Conservation (phyloP, 2,797 vertebrate species). For the Botia almorhae region DNA sequence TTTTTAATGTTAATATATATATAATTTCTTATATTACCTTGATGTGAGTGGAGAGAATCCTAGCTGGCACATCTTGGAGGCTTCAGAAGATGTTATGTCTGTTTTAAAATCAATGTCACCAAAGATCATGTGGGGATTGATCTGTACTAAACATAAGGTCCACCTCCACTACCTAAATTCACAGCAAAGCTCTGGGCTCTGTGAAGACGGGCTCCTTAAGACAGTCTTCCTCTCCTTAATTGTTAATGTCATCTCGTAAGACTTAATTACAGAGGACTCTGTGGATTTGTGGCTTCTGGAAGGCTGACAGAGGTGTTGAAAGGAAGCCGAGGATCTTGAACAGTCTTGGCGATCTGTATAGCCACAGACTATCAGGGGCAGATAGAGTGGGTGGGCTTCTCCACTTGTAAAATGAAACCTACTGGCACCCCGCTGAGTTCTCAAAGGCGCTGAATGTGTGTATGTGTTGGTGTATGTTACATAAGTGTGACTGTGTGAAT, state of each 20-base stretch:
- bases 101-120: too few species aligned
- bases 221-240: slow-evolving; percentile 45
- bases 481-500: slow-evolving; percentile 31
- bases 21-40: too few species aligned
- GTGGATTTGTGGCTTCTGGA: slow-evolving; percentile 55
- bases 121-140: too few species aligned
- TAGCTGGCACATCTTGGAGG: too few species aligned
- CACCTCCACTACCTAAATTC: too few species aligned
- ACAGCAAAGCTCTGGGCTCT: too few species aligned
- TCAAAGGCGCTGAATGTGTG: neutral
- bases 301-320: slow-evolving; percentile 51
- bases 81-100: too few species aligned
- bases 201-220: too few species aligned
- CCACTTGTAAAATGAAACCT: slow-evolving; percentile 27
- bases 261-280: slow-evolving; percentile 56
- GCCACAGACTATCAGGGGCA: slow-evolving; percentile 61
- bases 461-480: slow-evolving; percentile 12
- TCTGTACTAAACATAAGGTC: too few species aligned
- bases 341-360: slow-evolving; percentile 58
- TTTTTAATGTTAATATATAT: slow-evolving; percentile 22
- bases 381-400: slow-evolving; percentile 64
- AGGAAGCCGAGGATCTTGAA: slow-evolving; percentile 61
- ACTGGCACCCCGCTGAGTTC: slow-evolving; percentile 22
- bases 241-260: slow-evolving; percentile 29
- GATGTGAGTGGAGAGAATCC: too few species aligned